Base-by-base conservation (phyloP, 2,113 vertebrate species). In the Epinephelus cyanopodus region DNA sequence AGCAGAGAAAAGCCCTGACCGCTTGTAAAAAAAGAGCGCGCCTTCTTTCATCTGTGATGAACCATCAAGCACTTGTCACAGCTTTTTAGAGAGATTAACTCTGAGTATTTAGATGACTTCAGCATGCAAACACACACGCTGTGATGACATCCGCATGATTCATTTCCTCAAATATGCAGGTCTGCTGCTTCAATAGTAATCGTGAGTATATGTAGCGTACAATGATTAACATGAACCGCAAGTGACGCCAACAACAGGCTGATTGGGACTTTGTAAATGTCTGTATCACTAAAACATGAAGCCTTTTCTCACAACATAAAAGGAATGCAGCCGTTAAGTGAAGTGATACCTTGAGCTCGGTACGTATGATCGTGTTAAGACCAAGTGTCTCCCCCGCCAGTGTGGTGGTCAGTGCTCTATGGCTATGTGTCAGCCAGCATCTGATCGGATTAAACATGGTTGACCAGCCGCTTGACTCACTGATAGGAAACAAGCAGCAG, bases 391-490 rank as follows among this genome's bases (percentile, higher is more conserved):
- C 65, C 15, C 5, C 19, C 19, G 68, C 8, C 77, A 57, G 25
- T 23, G 77, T 27, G 29, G 54, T 39, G 74, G 77, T 79, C 77
- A 42, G 23, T 18, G 77, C 64, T 82, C 37, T 17, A 19, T 7
- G 29, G 81, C 42, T 5, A 33, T 18, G 90, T 57, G 86, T 91
- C 81, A 70, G 74, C 67, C 47, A 67, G 74, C 85, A 86, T 91
- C 74, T 82, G 87, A 93, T 89, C 54, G 18, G 12, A 74, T 89
- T 84, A 88, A 81, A 85, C 79, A 88, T 29, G 77, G 87, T 69
- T 75, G 87, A 84, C 56, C 78, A 64, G 66, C 23, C 29, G 2
- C 65, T 74, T 81, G 76, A 89, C 48, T 82, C 90, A 86, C 74
- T 70, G 79, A 85, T 65, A 61, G 72, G 54, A 67, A 84, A 58